Evolutionary conservation across 2,797 vertebrate species (phyloP).

Genomic region (Periparus ater): DNA sequence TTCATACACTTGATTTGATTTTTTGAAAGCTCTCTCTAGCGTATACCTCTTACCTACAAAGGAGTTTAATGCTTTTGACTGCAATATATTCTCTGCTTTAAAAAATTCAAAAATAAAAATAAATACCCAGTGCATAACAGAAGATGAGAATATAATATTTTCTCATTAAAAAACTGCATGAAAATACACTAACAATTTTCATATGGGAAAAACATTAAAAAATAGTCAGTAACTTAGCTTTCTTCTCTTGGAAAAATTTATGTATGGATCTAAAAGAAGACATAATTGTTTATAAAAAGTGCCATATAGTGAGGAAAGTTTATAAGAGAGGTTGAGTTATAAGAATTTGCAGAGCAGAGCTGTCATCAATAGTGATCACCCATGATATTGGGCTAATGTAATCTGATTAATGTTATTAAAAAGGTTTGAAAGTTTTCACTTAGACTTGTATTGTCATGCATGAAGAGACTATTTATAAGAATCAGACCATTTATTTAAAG

Average conservation of each 20-base stretch:
- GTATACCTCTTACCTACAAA: not conserved
- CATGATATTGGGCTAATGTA: not conserved
- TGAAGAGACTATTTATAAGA: not conserved
- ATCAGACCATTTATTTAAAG: not conserved
- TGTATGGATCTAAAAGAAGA: not conserved
- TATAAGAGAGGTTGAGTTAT: not conserved
- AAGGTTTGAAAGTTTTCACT: not conserved
- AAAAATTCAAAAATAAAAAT: not conserved
- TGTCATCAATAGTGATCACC: not conserved
- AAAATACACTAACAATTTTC: not conserved
- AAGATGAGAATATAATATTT: not conserved
- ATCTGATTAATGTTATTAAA: not conserved
- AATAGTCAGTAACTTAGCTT: not conserved
- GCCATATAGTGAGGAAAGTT: not conserved
- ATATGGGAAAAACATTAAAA: not conserved
- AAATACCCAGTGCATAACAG: not conserved
- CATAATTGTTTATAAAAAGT: not conserved
- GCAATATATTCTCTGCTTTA: not conserved
- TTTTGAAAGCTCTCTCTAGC: not conserved
- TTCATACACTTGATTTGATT: constrained; percentile 24
- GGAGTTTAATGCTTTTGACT: not conserved
- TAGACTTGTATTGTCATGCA: not conserved
- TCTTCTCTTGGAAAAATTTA: not conserved
- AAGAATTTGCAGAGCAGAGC: not conserved
- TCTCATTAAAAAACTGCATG: not conserved